A percentile compares a stretch with the other conserved stretches of the same genome.
Conservation (phyloP, 2,888 invertebrate species). For the Drosophila nr. fundita region DNA sequence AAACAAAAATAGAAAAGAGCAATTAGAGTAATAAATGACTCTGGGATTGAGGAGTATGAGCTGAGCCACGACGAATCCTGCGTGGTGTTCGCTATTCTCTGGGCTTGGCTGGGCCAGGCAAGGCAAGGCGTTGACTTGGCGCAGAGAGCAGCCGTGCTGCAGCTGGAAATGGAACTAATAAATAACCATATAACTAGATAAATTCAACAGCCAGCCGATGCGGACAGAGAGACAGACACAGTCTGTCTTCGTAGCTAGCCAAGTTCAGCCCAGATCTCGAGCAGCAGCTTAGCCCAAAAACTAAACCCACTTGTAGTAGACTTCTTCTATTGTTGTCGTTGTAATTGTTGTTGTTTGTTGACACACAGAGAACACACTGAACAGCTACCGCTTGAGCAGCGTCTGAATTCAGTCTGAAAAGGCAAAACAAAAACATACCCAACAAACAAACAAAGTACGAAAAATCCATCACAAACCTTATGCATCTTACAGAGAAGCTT, state of each 20-base stretch:
- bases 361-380: constrained; percentile 44
- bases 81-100: constrained; percentile 1
- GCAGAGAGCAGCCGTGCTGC: constrained; percentile 33
- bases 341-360: constrained; percentile 20
- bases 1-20: constrained; percentile 19
- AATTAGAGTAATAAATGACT: constrained; percentile 29
- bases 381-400: constrained; percentile 38
- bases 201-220: background rate
- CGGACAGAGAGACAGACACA: constrained; percentile 12
- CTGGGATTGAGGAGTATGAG: constrained; percentile 36
- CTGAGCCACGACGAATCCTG: constrained; percentile 9
- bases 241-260: constrained; percentile 22
- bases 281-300: constrained; percentile 29
- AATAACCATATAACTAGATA: background rate
- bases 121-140: constrained; percentile 17
- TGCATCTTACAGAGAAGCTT: constrained; percentile 85
- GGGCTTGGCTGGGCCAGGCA: constrained; percentile 36
- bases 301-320: constrained; percentile 49
- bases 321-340: constrained; percentile 25
- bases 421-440: constrained; percentile 39
- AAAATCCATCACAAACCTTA: constrained; percentile 74
- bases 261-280: constrained; percentile 25
- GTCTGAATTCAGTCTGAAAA: constrained; percentile 48
- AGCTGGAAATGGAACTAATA: constrained; percentile 7
- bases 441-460: constrained; percentile 7